Base-by-base conservation (phyloP, 1,140 invertebrate genomes). In the Tetramorium simillimum region DNA sequence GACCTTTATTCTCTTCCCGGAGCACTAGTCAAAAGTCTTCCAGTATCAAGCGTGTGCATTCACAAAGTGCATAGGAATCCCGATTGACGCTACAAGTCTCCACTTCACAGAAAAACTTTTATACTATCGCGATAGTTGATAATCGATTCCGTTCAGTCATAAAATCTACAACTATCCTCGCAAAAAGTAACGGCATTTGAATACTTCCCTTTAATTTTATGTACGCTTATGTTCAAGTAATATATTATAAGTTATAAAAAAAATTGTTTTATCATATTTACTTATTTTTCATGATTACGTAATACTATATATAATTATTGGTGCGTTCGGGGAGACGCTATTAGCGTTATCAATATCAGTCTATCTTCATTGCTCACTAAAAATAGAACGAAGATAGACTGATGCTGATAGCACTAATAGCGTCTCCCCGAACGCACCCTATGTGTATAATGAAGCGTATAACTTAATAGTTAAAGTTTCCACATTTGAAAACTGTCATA, bases 1-100 rank as follows among this genome's bases (percentile, higher is more conserved):
- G 72, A 89, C 73, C 70, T 53, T 87, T 51, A 86, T 75, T 76
- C 76, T 85, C 76, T 76, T 82, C 63, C 53, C n/a, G 28, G n/a
- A 46, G 43, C 43, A 69, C 86, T 63, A 60, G 53, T 53, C 72
- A 72, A 80, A 85, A 63, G 75, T 80, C 63, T 63, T 60, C 80
- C 28, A 73, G 80, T 60, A 84, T 84, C 80, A 84, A 75, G 56
- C 69, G 80, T 73, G 67, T 73, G 24, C 80, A 84, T 60, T 84
- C 80, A 60, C 69, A 33, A 84, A 84, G 18, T 84, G 56, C 69
- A 73, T 46, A 40, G 7, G 24, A 84, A 84, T 84, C 53, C 5
- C 53, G 69, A 84, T 73, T 60, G 80, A 84, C 40, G 9, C 46
- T 73, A 82, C 69, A 75, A 84, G 60, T 75, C 53, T 60, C 12